A percentile compares a stretch with the other conserved stretches of the same genome.
Conservation (phyloP, 2,888 invertebrate species). For the Gryllus longicercus region DNA sequence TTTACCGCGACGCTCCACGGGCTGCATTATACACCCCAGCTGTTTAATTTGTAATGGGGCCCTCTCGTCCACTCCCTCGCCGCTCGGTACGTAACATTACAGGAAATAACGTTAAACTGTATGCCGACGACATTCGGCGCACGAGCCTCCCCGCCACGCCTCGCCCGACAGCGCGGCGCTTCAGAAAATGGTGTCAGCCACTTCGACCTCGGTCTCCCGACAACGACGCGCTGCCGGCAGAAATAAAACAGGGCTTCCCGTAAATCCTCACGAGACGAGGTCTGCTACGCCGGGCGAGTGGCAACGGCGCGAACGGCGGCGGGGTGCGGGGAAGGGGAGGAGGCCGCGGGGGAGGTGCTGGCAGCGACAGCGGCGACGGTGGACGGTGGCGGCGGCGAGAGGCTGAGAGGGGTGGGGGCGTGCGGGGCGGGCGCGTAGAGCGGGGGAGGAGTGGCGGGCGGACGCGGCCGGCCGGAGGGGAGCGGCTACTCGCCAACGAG, state of each 20-base stretch:
- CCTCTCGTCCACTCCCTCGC: not conserved
- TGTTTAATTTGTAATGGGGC: slow-evolving; percentile 25
- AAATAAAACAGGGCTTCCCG: slow-evolving; percentile 1
- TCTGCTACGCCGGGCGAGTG: not conserved
- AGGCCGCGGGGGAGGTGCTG: slow-evolving; percentile 5
- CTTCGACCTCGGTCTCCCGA: not conserved
- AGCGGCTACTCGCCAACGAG: slow-evolving; percentile 41
- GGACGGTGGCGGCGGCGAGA: slow-evolving; percentile 39
- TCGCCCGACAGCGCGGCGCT: not conserved
- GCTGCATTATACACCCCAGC: slow-evolving; percentile 24
- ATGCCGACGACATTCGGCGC: not conserved
- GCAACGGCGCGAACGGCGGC: not conserved
- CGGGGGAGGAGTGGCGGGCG: slow-evolving; percentile 40
- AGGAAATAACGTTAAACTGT: not conserved
- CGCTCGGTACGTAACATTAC: slow-evolving; percentile 6
- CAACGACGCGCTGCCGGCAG: not conserved
- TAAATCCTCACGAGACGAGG: slow-evolving; percentile 2
- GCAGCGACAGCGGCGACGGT: slow-evolving; percentile 40
- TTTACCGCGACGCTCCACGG: slow-evolving; percentile 18
- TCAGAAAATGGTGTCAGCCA: slow-evolving; percentile 1
- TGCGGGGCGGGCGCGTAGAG: slow-evolving; percentile 28
- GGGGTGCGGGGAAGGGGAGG: not conserved
- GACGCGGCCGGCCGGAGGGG: slow-evolving; percentile 39
- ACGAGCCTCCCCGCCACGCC: not conserved
- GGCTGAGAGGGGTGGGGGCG: slow-evolving; percentile 34